Percentiles rank a stretch among this genome's conserved stretches.
phyloP scores from a whole-genome alignment of 1,140 invertebrate species.

The Chironomus striatipennis region DNA sequence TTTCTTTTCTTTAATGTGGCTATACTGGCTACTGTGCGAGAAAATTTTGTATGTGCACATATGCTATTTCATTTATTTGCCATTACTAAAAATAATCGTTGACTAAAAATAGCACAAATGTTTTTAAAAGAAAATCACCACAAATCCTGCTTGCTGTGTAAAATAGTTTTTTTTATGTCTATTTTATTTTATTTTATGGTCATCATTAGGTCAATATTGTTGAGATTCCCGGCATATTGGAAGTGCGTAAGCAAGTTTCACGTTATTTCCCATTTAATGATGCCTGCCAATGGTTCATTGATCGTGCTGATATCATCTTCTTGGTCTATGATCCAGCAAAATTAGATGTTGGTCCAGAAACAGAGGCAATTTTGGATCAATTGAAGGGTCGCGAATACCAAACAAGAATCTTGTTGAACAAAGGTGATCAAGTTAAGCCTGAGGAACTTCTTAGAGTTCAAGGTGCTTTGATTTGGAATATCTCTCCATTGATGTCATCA shows the following conservation, averaged over 20 bases:
- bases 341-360: slow-evolving; percentile 88
- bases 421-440: slow-evolving; percentile 86
- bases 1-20: too few species aligned
- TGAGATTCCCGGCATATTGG: slow-evolving; percentile 91
- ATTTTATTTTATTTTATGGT: slow-evolving; percentile 17
- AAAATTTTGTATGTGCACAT: neutral
- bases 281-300: slow-evolving; percentile 92
- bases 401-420: slow-evolving; percentile 88
- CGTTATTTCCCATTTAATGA: slow-evolving; percentile 90
- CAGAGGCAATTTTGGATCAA: slow-evolving; percentile 86
- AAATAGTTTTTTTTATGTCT: slow-evolving; percentile 28
- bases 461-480: slow-evolving; percentile 90
- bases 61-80: slow-evolving; percentile 16
- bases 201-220: slow-evolving; percentile 79
- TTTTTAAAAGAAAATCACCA: slow-evolving; percentile 28
- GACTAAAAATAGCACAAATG: slow-evolving; percentile 24
- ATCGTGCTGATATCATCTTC: slow-evolving; percentile 90
- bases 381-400: slow-evolving; percentile 87
- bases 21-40: too few species aligned
- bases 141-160: slow-evolving; percentile 28
- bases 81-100: neutral
- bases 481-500: slow-evolving; percentile 87
- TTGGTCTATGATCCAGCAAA: slow-evolving; percentile 92
- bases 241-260: slow-evolving; percentile 87
- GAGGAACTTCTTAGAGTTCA: slow-evolving; percentile 90